These are phyloP conservation scores for Ophion costatus DNA, from an alignment of 2,888 invertebrate species.

Conservation along the genomic window DNA sequence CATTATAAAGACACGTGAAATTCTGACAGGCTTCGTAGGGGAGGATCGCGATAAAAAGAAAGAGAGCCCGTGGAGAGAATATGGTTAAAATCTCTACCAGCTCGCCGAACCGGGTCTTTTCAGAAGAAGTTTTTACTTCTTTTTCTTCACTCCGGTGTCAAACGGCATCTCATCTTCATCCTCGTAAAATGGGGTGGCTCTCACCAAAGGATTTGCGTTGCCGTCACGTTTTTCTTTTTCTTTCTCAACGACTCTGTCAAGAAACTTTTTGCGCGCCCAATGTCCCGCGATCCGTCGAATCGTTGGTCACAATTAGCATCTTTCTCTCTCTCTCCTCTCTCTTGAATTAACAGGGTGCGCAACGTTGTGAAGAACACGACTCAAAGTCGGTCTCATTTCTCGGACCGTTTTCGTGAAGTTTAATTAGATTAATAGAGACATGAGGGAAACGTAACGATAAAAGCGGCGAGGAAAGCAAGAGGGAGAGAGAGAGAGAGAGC, in stretches of 20 bases:
- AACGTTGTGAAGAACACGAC: constrained; percentile 12
- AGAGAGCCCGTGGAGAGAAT: constrained; percentile 51
- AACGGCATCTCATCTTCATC: constrained; percentile 39
- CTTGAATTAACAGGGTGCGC: constrained; percentile 19
- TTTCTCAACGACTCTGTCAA: constrained; percentile 3
- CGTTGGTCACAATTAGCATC: constrained; percentile 44
- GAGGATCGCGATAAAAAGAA: neutral
- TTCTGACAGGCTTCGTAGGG: constrained; percentile 44
- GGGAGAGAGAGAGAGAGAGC: constrained; percentile 20
- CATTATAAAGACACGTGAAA: constrained; percentile 62
- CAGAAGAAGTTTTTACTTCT: constrained; percentile 26
- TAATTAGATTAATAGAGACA: constrained; percentile 81
- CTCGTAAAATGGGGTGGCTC: constrained; percentile 26
- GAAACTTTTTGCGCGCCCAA: constrained; percentile 36
- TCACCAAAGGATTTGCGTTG: constrained; percentile 26
- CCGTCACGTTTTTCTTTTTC: constrained; percentile 9
- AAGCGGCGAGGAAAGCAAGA: constrained; percentile 42
- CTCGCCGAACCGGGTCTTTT: neutral
- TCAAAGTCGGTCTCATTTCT: constrained; percentile 20
- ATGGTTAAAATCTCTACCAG: constrained; percentile 37
- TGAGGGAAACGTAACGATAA: constrained; percentile 43
- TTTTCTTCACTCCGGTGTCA: constrained; percentile 14
- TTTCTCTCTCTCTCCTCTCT: neutral
- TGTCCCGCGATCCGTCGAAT: constrained; percentile 10
- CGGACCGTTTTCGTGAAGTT: constrained; percentile 76